These are phyloP conservation scores for Yasuhikotakia modesta DNA, from an alignment of 2,797 vertebrate species.

Conservation along the genomic window DNA sequence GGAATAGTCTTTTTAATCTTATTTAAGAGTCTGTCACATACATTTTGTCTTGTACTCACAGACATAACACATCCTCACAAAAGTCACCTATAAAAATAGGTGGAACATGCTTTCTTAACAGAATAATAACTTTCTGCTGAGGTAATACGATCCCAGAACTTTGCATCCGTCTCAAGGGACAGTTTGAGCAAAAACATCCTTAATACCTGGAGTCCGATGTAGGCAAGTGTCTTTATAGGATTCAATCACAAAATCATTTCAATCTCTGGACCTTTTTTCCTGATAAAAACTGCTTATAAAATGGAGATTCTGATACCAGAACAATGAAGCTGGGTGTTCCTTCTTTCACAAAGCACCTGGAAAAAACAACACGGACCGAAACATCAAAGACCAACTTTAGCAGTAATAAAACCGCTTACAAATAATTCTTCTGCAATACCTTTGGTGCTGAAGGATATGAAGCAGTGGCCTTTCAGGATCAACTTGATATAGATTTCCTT, in stretches of 20 bases:
- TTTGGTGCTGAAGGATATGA: constrained; percentile 81
- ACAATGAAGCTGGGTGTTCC: constrained; percentile 86
- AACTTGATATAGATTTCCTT: constrained; percentile 77
- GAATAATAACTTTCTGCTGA: not conserved
- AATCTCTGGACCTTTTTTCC: constrained; percentile 77
- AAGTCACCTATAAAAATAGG: not conserved
- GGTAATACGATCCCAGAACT: not conserved
- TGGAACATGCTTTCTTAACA: not conserved
- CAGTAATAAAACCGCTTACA: not conserved
- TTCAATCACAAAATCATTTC: constrained; percentile 54
- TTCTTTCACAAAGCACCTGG: constrained; percentile 86
- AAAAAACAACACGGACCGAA: constrained; percentile 18
- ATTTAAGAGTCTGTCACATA: not conserved
- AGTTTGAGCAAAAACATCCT: constrained; percentile 1
- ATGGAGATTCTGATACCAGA: constrained; percentile 79
- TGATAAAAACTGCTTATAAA: constrained; percentile 80
- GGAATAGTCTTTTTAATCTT: no score
- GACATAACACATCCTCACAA: not conserved
- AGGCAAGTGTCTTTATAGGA: not conserved
- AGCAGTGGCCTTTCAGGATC: constrained; percentile 77
- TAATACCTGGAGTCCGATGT: constrained; percentile 9
- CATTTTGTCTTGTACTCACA: not conserved
- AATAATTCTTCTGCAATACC: constrained; percentile 69
- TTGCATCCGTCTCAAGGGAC: not conserved
- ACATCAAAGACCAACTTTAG: not conserved